Percentiles rank a stretch among this genome's conserved stretches.
Evolutionary conservation across 1,140 invertebrate species (phyloP).

Genomic region (Papilio polyxenes): DNA sequence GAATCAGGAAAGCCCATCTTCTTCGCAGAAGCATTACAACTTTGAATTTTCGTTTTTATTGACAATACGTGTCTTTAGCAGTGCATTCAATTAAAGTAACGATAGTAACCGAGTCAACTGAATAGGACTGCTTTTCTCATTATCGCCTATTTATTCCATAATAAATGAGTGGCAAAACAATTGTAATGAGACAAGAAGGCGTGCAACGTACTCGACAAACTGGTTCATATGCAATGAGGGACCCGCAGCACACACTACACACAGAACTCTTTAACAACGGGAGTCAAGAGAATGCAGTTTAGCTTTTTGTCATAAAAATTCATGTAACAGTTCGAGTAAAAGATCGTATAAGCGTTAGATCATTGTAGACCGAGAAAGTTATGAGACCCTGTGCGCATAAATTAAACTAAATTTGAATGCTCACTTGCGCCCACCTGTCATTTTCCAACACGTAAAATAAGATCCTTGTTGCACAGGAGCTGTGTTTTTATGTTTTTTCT

Average conservation of each 20-base stretch:
- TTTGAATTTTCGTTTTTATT: neutral
- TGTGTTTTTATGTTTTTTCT: no score
- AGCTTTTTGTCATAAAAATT: neutral
- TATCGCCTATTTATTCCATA: constrained; percentile 32
- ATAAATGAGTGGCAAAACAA: constrained; percentile 34
- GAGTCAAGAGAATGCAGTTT: neutral
- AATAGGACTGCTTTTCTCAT: constrained; percentile 19
- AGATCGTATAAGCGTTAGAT: no score
- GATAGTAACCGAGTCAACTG: neutral
- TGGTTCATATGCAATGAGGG: constrained; percentile 31
- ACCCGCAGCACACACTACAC: neutral
- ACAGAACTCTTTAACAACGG: neutral
- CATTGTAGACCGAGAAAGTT: no score
- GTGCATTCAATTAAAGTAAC: neutral
- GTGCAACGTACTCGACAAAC: constrained; percentile 7
- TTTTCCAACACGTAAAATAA: no score
- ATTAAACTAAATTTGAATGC: no score
- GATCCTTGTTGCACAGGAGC: no score
- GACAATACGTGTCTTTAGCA: neutral
- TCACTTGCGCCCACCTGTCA: no score
- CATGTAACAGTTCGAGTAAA: no score
- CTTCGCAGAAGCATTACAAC: no score
- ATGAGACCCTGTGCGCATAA: no score
- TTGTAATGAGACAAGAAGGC: constrained; percentile 30
- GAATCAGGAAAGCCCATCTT: no score